A percentile compares a stretch with the other conserved stretches of the same genome.
phyloP scores from a whole-genome alignment of 2,113 vertebrate species.

The Ursus arctos region DNA sequence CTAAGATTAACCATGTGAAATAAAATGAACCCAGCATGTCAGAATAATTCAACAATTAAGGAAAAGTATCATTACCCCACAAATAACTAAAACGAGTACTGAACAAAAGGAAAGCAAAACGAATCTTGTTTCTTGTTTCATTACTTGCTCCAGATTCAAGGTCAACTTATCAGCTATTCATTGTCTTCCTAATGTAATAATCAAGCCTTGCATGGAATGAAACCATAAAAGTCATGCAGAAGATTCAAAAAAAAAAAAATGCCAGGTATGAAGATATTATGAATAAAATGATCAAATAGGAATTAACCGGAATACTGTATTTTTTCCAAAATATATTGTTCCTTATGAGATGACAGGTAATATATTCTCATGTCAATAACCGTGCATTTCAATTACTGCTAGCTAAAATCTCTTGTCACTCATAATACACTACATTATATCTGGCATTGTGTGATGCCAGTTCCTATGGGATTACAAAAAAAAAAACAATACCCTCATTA shows the following conservation, averaged over 20 bases:
- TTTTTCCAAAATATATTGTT: constrained; percentile 36
- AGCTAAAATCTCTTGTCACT: constrained; percentile 69
- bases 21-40: constrained; percentile 47
- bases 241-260: not conserved
- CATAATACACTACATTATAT: not conserved
- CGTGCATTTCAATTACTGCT: constrained; percentile 46
- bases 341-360: not conserved
- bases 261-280: not conserved
- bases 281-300: constrained; percentile 29
- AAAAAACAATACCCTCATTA: constrained; percentile 61
- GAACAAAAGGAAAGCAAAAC: constrained; percentile 39
- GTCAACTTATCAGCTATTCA: constrained; percentile 23
- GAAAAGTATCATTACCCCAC: constrained; percentile 46
- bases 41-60: constrained; percentile 71
- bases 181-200: not conserved
- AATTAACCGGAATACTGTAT: not conserved
- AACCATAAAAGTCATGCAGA: not conserved
- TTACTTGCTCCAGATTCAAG: constrained; percentile 41
- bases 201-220: not conserved
- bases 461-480: constrained; percentile 47
- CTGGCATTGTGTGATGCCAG: constrained; percentile 41
- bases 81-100: constrained; percentile 56
- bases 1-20: constrained; percentile 54
- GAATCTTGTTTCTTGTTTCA: constrained; percentile 62
- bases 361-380: constrained; percentile 56